Percentiles rank a stretch among this genome's conserved stretches.
Evolutionary conservation across 2,113 vertebrate genomes (phyloP).

Genomic region (Hemiscyllium ocellatum): DNA sequence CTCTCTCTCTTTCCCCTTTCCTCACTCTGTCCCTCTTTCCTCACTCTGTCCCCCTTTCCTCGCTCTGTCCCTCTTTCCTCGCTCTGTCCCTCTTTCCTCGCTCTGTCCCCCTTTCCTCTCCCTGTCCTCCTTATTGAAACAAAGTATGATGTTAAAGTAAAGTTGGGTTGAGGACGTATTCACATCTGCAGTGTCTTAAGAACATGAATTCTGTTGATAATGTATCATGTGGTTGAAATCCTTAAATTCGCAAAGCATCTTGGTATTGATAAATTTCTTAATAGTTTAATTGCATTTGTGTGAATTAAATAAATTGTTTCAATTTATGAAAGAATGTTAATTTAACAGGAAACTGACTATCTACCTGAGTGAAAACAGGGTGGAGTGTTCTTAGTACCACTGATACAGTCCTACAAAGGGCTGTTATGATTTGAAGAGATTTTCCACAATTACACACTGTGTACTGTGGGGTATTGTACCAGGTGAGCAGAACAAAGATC

Average conservation of each 20-base stretch:
- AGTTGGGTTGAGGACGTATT: not conserved
- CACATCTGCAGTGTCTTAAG: not conserved
- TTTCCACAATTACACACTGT: not conserved
- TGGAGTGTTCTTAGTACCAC: not conserved
- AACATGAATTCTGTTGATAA: not conserved
- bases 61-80: too few relatives aligned
- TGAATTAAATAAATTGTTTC: not conserved
- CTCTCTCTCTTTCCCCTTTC: too few relatives aligned
- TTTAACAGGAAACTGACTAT: conserved; percentile 23
- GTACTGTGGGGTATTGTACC: not conserved
- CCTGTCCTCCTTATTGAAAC: not conserved
- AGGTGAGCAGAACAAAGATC: not conserved
- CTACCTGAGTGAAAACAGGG: not conserved
- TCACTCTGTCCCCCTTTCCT: too few relatives aligned
- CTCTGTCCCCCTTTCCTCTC: not conserved
- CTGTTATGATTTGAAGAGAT: not conserved
- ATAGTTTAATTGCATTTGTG: not conserved
- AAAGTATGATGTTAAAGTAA: not conserved
- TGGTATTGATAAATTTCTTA: conserved; percentile 3
- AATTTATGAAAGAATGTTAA: not conserved
- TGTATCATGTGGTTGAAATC: not conserved
- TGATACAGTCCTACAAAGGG: not conserved
- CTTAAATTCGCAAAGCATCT: not conserved
- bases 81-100: not conserved
- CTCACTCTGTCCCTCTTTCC: too few relatives aligned